Evolutionary conservation across 2,113 vertebrate genomes (phyloP), one percentile per base, ranked within the genome.

Genomic region (Rhea americana): DNA sequence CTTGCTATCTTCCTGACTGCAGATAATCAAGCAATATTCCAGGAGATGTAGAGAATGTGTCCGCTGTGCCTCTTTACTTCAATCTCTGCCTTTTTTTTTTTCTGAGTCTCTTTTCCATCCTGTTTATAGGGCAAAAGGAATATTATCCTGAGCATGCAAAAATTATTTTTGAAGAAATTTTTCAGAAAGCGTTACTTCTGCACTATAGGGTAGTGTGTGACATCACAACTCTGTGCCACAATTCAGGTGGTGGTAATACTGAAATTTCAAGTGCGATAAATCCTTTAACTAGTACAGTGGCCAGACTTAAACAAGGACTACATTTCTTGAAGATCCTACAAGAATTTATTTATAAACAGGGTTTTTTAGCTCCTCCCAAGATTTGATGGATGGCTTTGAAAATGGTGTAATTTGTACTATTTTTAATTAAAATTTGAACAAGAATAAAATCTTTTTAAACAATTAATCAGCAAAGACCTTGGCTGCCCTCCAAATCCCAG

Each of bases 361-460:
- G 25, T 9, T 0, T 1, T 43, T 80, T 84, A n/a, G 5, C 35
- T 51, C 22, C 79, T 77, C 83, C 17, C 35, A 68, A 82, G 1
- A 66, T 58, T 62, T 67, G 26, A 25, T 19, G 37, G 55, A 45
- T 50, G 55, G 62, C 45, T 9, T 19, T 14, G 26, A 87, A 73
- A 13, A 58, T 37, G 7, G 12, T 11, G 48, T 9, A 0, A 67
- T 72, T 61, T 50, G 21, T n/a, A 82, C 30, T 55, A 2, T 51
- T 88, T 86, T 80, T 47, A 55, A 37, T 45, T 58, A 30, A 72
- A 70, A 80, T 56, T 7, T 11, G 58, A 73, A 83, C 16, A 61
- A 59, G n/a, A 94, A 94, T 88, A 83, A 91, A 90, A 19, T 51
- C 13, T 43, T 78, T 91, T 90, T n/a, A 88, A 94, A 81, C 78